Evolutionary conservation across 2,888 invertebrate genomes (phyloP).

Genomic region (Melanotus villosus): DNA sequence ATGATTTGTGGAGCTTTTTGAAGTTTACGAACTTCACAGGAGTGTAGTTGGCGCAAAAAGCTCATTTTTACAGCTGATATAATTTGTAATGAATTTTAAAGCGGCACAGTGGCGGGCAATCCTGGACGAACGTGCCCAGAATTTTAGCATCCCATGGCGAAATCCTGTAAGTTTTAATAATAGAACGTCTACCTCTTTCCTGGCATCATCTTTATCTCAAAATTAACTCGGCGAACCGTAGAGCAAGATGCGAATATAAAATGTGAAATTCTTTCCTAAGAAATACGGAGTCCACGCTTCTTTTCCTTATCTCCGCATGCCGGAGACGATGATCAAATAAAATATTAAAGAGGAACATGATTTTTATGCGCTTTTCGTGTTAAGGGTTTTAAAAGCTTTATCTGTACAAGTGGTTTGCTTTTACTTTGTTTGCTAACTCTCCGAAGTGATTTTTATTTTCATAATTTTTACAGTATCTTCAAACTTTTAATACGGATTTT

Average conservation of each 20-base stretch:
- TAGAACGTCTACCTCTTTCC: constrained; percentile 36
- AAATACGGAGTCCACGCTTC: constrained; percentile 58
- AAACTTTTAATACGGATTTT: constrained; percentile 38
- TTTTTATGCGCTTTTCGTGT: constrained; percentile 68
- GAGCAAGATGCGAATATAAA: constrained; percentile 48
- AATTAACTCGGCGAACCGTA: constrained; percentile 40
- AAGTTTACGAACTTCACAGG: constrained; percentile 35
- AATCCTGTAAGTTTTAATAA: constrained; percentile 48
- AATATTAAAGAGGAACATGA: constrained; percentile 68
- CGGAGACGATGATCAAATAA: constrained; percentile 67
- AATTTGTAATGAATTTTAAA: constrained; percentile 69
- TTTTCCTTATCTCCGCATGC: constrained; percentile 63
- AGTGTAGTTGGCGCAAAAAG: constrained; percentile 55
- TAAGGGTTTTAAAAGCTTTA: constrained; percentile 65
- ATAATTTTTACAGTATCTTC: constrained; percentile 41
- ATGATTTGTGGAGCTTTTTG: constrained; percentile 36
- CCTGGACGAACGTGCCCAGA: constrained; percentile 66
- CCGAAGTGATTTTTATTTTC: constrained; percentile 47
- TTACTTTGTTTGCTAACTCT: constrained; percentile 52
- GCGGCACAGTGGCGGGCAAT: constrained; percentile 66
- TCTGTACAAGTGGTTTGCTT: constrained; percentile 55
- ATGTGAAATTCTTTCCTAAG: constrained; percentile 51
- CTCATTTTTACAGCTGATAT: constrained; percentile 68
- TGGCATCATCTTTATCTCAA: constrained; percentile 34
- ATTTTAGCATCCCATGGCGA: constrained; percentile 58